Percentiles rank a stretch among this genome's conserved stretches.
Evolutionary conservation across 2,797 vertebrate genomes (phyloP).

Genomic region (Ibycter americanus): DNA sequence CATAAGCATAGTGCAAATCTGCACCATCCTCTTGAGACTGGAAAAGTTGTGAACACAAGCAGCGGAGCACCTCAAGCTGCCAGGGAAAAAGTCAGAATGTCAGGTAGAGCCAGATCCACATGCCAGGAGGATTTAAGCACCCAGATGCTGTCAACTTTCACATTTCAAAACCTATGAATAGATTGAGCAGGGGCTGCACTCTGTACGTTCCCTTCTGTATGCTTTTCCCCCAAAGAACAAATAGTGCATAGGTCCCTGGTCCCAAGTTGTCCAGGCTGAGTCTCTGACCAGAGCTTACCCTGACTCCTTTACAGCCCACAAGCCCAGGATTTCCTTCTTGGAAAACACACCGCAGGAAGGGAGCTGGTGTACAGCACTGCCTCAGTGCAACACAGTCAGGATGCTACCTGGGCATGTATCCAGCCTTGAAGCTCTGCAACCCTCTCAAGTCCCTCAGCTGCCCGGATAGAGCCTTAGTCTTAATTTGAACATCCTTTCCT

Average conservation of each 20-base stretch:
- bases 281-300: background rate
- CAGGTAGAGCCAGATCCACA: background rate
- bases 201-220: background rate
- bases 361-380: background rate
- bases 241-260: background rate
- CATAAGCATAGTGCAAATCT: background rate
- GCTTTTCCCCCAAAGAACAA: background rate
- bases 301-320: background rate
- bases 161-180: background rate
- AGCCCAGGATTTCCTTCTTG: background rate
- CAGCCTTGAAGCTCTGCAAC: background rate
- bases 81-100: background rate
- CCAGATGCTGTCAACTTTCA: background rate
- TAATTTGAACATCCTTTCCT: background rate
- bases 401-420: background rate
- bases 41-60: background rate
- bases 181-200: background rate
- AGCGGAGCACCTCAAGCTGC: background rate
- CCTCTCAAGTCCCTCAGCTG: background rate
- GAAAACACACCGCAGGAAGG: fast-evolving
- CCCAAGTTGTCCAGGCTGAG: background rate
- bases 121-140: background rate
- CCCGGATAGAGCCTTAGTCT: background rate
- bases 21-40: background rate
- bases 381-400: background rate